phyloP scores from a whole-genome alignment of 2,113 vertebrate species.

The Otus sunia region DNA sequence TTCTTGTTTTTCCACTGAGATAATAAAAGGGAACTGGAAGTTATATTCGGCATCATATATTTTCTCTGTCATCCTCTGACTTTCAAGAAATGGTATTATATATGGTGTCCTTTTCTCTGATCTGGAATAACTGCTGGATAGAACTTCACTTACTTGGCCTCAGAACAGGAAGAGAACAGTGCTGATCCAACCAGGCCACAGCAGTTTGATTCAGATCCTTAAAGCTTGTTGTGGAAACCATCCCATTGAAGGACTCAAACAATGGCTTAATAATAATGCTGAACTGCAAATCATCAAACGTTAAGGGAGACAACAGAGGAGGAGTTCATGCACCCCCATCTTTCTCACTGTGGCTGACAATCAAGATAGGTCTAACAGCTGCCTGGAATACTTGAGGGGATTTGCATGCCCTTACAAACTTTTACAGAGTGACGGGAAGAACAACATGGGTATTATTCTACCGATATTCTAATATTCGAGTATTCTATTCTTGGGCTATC shows the following conservation, averaged over 20 bases:
- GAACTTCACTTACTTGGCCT: constrained; percentile 88
- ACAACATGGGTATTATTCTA: neutral
- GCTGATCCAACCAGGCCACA: constrained; percentile 88
- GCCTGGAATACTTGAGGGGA: neutral
- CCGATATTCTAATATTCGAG: neutral
- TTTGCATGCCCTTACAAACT: neutral
- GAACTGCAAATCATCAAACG: constrained; percentile 77
- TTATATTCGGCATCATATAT: neutral
- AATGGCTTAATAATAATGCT: constrained; percentile 94
- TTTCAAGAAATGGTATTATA: neutral
- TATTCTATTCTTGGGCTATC: neutral
- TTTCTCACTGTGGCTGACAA: neutral
- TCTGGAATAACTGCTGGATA: neutral
- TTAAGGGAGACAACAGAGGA: constrained; percentile 73
- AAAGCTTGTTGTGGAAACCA: constrained; percentile 86
- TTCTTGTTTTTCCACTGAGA: neutral
- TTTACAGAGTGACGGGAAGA: neutral
- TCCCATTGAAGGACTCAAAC: constrained; percentile 92
- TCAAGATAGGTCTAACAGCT: neutral
- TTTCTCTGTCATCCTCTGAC: neutral
- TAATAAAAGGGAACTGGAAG: neutral
- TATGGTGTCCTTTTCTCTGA: neutral
- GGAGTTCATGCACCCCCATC: neutral
- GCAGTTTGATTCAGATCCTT: constrained; percentile 86
- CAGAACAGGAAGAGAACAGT: constrained; percentile 89